Base-by-base conservation (phyloP, 2,888 invertebrate genomes). In the Apeira syringaria region DNA sequence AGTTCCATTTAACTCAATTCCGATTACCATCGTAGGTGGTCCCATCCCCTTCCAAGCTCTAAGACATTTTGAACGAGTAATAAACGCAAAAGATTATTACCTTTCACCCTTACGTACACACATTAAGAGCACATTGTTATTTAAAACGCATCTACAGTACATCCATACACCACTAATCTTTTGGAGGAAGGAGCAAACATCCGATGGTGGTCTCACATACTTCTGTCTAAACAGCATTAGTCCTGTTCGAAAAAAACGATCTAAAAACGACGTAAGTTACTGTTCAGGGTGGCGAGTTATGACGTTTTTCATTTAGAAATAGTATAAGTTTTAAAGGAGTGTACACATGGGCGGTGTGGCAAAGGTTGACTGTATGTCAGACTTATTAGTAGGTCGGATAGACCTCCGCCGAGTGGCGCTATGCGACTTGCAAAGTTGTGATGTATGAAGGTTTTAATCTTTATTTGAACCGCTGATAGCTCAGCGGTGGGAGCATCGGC, bases 381-480 rank as follows among this genome's bases (percentile, higher is more conserved):
- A 78, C 60, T 80, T 74, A 84, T 88, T 89, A 89, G 87, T 68
- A 64, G 50, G 44, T 50, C 50, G 53, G 40, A 59, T 66, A 64
- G 83, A 85, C 85, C 87, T 77, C 86, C 86, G 57, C 72, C 54
- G 79, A 49, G 85, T 80, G 88, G 86, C 86, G 86, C 86, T 86
- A 68, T 57, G 56, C 34, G 11, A 36, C 39, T 10, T 9, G 12
- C 7, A 34, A 2, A 11, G 12, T 5, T 32, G 7, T 3, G 17
- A 30, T 20, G 26, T 35, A 18, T n/a, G 13, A 15, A 3, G 15
- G 4, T 4, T 15, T 15, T 15, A 3, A 15, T 4, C 15, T n/a
- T n/a, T n/a, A n/a, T n/a, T n/a, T n/a, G n/a, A n/a, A n/a, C n/a
- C n/a, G n/a, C n/a, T n/a, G n/a, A n/a, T n/a, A n/a, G n/a, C n/a